Conservation (phyloP, 2,797 vertebrate genomes). For the Spea hammondii region DNA sequence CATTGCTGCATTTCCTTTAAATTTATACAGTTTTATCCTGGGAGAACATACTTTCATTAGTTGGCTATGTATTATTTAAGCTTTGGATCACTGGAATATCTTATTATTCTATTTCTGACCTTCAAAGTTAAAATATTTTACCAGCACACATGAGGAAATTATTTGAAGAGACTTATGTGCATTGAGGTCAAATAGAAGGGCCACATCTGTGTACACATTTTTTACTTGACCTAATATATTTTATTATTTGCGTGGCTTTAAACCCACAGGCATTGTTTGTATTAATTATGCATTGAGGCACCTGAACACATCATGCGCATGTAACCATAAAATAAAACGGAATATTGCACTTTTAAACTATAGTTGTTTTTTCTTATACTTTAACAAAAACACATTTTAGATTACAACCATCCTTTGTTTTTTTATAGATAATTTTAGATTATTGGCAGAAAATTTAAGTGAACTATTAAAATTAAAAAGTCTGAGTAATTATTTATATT, state of each 20-base stretch:
- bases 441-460: no score
- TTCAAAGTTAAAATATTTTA: conserved; percentile 53
- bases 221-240: conserved; percentile 35
- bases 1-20: conserved; percentile 30
- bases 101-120: conserved; percentile 50
- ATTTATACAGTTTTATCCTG: conserved; percentile 35
- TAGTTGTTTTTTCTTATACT: no score
- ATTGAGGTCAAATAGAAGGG: conserved; percentile 22
- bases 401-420: no score
- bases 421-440: no score
- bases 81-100: conserved; percentile 19
- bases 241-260: conserved; percentile 36
- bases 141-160: conserved; percentile 37
- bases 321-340: conserved; percentile 6
- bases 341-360: no score
- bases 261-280: neutral
- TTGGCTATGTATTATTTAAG: conserved; percentile 46
- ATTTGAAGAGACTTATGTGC: conserved; percentile 12
- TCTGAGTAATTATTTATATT: no score
- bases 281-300: conserved; percentile 39
- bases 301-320: conserved; percentile 17
- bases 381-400: no score
- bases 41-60: conserved; percentile 46
- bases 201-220: conserved; percentile 44
- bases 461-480: no score